Evolutionary conservation across 2,113 vertebrate species (phyloP), one percentile per base, ranked within the genome.

Genomic region (Sander lucioperca): DNA sequence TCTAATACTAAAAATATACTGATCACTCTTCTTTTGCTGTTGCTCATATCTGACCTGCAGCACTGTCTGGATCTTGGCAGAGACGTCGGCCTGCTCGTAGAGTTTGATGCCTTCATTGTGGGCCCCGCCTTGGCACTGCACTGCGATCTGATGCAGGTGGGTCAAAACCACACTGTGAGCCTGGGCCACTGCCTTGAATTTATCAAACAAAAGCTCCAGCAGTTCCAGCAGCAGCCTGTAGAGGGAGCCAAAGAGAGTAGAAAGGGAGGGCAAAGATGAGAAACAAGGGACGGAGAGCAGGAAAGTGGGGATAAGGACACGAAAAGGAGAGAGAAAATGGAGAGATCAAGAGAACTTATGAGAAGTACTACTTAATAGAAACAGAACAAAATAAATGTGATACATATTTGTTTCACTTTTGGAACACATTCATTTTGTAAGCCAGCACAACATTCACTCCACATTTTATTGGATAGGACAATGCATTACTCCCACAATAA

Each of bases 21-120:
- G 2, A 39, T 7, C 12, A 43, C 9, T 39, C 6, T 16, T 71
- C 18, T 5, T 15, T 25, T 25, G 66, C 2, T 66, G 59, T 25
- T 23, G 43, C 19, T 43, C 0, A 47, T 54, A 7, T 79, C 95
- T 90, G 91, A 99, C 98, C 97, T 99, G 98, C 77, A 99, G 94
- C 70, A 99, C 98, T 0, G 96, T 96, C 88, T 99, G 98, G 90
- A 99, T 99, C 94, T 99, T 99, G 90, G 98, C 97, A 88, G 97
- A 99, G 74, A 99, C 98, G 0, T 99, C 98, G 0, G 98, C 98
- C 95, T 99, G 99, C 88, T 99, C 98, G 0, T 99, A 99, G 23
- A 99, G 95, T 65, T 99, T 99, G 95, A 97, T 95, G 1, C 96
- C 97, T 10, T 97, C 97, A 11, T 97, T 96, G 1, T 94, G 87